Evolutionary conservation across 1,140 invertebrate genomes (phyloP), one percentile per base, ranked within the genome.

Genomic region (Drosophila athabasca): DNA sequence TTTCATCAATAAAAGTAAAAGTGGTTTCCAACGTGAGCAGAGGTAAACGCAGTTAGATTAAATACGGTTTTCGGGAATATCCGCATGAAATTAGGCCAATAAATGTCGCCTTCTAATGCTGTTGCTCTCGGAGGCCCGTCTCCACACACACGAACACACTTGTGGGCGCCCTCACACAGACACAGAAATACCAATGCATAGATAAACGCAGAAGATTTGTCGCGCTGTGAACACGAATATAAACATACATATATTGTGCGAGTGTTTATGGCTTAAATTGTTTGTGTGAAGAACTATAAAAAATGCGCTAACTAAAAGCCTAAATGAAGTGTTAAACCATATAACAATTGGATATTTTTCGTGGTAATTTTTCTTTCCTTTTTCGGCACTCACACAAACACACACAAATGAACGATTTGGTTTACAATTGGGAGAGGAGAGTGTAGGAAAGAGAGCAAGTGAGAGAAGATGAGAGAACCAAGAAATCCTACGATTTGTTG

Each of bases 111-210:
- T 49, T 72, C 61, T 75, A 15, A 45, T 31, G 31, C 59, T 44
- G 43, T 6, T 29, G 44, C 31, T 48, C 65, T 62, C 60, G 79
- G 79, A 75, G 77, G 77, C 77, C 65, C 64, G 79, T 62, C 79
- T 43, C 44, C 62, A 59, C 51, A 71, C 62, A 59, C 66, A 43
- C 75, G 57, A 31, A 76, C 29, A n/a, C 24, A 57, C 57, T 62
- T 68, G 62, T 76, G 39, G 67, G 29, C 17, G 39, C 41, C 45
- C n/a, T 57, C 9, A 52, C 15, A 52, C 50, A 50, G 39, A 29
- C 45, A 8, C 19, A 55, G 22, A 64, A 24, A 53, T 58, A 43
- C 13, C n/a, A 62, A 26, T 62, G 50, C 31, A 49, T 35, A 35
- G 65, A 59, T 43, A 62, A 76, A 76, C 62, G 69, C 57, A 68